Percentiles rank a stretch among this genome's conserved stretches.
Evolutionary conservation across 1,140 invertebrate genomes (phyloP).

Genomic region (Bombus difficillimus): DNA sequence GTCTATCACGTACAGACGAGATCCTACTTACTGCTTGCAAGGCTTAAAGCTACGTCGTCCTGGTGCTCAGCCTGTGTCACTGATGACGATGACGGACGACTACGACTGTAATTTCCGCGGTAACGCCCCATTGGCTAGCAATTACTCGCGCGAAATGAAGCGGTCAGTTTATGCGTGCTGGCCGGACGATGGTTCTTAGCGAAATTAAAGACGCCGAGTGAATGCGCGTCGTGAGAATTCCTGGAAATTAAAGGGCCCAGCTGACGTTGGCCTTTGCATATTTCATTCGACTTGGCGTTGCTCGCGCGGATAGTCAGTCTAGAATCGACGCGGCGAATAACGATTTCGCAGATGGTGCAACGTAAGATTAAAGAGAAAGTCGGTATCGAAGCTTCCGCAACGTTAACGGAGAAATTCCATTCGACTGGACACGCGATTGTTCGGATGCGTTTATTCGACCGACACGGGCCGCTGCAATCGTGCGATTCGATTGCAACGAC

Average conservation of each 20-base stretch:
- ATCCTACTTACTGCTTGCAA: constrained; percentile 44
- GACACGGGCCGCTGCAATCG: too few relatives aligned
- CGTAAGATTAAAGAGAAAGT: neutral
- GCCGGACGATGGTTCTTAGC: constrained; percentile 38
- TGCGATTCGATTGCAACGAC: too few relatives aligned
- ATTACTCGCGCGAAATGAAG: constrained; percentile 64
- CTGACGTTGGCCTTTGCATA: neutral
- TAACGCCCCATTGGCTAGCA: constrained; percentile 58
- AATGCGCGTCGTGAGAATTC: neutral
- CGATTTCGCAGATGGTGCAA: neutral
- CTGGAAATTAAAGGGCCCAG: neutral
- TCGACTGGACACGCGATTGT: neutral
- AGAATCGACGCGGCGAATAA: neutral
- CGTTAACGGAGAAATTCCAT: neutral
- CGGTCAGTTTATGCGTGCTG: constrained; percentile 51
- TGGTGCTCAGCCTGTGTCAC: constrained; percentile 29
- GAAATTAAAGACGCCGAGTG: constrained; percentile 57
- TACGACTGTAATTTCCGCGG: constrained; percentile 57
- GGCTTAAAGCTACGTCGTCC: constrained; percentile 16
- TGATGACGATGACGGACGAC: constrained; percentile 61
- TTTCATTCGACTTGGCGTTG: neutral
- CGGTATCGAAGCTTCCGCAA: neutral
- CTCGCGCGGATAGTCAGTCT: neutral
- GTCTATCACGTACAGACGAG: constrained; percentile 34
- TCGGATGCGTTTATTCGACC: neutral